A percentile compares a stretch with the other conserved stretches of the same genome.
phyloP scores from a whole-genome alignment of 2,113 vertebrate species.

The Pimephales promelas region DNA sequence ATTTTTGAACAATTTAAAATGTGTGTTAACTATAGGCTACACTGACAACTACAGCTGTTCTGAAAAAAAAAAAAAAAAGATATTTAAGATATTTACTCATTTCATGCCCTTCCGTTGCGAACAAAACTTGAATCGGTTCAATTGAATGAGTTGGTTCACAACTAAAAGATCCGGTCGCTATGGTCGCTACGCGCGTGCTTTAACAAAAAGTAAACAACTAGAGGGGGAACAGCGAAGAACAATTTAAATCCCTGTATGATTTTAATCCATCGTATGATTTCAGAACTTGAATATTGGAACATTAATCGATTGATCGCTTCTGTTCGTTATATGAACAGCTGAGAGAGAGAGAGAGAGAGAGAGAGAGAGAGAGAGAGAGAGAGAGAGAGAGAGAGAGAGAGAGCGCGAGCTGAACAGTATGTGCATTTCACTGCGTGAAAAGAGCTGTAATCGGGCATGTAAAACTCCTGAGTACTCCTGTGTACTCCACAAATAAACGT shows the following conservation, averaged over 20 bases:
- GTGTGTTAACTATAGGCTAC: too few relatives aligned
- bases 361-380: conserved; percentile 11
- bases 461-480: too few relatives aligned
- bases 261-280: background rate
- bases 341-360: background rate
- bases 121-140: background rate
- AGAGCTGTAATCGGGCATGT: too few relatives aligned
- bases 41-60: too few relatives aligned
- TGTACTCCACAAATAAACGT: too few relatives aligned
- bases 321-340: background rate
- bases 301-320: background rate
- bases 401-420: background rate
- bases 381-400: conserved; percentile 8
- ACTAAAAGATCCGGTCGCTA: background rate
- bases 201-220: background rate
- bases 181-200: too few relatives aligned
- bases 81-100: too few relatives aligned
- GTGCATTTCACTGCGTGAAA: too few relatives aligned
- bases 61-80: too few relatives aligned
- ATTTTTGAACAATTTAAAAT: too few relatives aligned
- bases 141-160: background rate
- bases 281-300: background rate
- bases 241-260: background rate
- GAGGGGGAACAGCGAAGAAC: background rate
- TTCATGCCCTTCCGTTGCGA: background rate